These are phyloP conservation scores for Candidula unifasciata DNA, from an alignment of 2,888 invertebrate species.

Conservation along the genomic window DNA sequence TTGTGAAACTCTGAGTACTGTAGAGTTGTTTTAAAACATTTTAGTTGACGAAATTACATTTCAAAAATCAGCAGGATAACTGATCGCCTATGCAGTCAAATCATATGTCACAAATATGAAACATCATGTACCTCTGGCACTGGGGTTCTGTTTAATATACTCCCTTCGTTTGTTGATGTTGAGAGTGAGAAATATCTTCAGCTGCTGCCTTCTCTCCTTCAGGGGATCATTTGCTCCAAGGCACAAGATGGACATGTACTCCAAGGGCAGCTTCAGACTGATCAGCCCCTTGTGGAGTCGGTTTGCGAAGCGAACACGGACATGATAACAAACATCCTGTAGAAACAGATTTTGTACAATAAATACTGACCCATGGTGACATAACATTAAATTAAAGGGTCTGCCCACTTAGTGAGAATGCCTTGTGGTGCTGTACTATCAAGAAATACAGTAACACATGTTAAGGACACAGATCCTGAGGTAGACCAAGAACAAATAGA, in stretches of 20 bases:
- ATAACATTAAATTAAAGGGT: not conserved
- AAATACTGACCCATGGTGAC: too few relatives aligned
- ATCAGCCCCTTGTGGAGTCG: constrained; percentile 94
- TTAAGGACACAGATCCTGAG: too few relatives aligned
- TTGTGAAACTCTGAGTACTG: too few relatives aligned
- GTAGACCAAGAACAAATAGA: too few relatives aligned
- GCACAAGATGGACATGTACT: constrained; percentile 97
- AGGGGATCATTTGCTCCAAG: constrained; percentile 93
- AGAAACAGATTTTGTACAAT: not conserved
- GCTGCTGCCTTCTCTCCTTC: constrained; percentile 83
- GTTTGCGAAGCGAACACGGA: constrained; percentile 90
- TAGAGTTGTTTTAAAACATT: too few relatives aligned
- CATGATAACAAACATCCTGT: constrained; percentile 80
- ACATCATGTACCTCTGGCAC: constrained; percentile 73
- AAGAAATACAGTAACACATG: too few relatives aligned
- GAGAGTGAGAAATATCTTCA: constrained; percentile 88
- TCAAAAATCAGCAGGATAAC: too few relatives aligned
- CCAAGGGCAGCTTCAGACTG: constrained; percentile 85
- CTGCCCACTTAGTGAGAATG: too few relatives aligned
- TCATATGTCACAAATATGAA: too few relatives aligned
- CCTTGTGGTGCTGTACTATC: too few relatives aligned
- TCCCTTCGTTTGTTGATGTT: constrained; percentile 93
- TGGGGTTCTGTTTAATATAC: constrained; percentile 85
- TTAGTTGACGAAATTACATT: too few relatives aligned
- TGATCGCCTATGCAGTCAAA: too few relatives aligned